Evolutionary conservation across 2,113 vertebrate species (phyloP).

Genomic region (Neotoma lepida): DNA sequence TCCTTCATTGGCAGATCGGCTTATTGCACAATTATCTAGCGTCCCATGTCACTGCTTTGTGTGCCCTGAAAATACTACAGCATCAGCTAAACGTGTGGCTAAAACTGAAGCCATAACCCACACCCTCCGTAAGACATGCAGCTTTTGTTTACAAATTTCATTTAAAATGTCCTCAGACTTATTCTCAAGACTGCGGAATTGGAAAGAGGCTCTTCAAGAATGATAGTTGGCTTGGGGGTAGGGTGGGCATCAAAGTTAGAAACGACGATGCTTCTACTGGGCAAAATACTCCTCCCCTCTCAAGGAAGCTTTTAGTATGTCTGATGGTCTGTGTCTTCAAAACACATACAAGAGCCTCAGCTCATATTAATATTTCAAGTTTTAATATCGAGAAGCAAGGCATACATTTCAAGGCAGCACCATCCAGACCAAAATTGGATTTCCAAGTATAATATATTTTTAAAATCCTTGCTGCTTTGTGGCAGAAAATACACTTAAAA

Average conservation of each 20-base stretch:
- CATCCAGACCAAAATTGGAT: conserved; percentile 7
- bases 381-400: conserved; percentile 6
- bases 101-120: background rate
- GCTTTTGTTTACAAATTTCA: background rate
- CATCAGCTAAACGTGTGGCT: background rate
- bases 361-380: conserved; percentile 19
- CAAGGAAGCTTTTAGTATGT: conserved; percentile 11
- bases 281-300: background rate
- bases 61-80: background rate
- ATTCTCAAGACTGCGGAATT: conserved; percentile 6
- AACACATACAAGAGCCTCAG: background rate
- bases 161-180: conserved; percentile 25
- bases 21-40: background rate
- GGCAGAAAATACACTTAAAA: conserved; percentile 47
- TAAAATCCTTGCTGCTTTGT: background rate
- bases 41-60: background rate
- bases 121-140: background rate
- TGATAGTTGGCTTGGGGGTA: accelerated
- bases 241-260: background rate
- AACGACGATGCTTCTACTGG: background rate
- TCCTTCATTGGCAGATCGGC: background rate
- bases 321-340: background rate
- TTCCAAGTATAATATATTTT: background rate
- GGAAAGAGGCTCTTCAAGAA: conserved; percentile 60
- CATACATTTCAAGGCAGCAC: conserved; percentile 26